Conservation (phyloP, 1,140 invertebrate species). For the Parapsyche elsis region DNA sequence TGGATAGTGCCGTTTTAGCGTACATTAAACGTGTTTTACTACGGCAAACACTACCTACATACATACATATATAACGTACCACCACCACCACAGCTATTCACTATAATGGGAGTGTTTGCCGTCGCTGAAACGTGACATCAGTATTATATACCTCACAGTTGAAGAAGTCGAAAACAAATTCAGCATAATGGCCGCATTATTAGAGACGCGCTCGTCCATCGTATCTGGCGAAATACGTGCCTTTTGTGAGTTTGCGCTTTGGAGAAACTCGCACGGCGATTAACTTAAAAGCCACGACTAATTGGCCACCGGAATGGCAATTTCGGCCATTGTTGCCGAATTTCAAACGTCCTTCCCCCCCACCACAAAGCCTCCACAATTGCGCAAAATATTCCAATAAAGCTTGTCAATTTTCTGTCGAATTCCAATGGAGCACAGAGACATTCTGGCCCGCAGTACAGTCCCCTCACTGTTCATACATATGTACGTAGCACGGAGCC, state of each 20-base stretch:
- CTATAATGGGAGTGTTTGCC: too few relatives aligned
- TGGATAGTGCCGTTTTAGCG: too few relatives aligned
- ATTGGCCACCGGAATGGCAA: not conserved
- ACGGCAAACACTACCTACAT: too few relatives aligned
- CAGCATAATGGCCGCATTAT: not conserved
- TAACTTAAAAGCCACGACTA: not conserved
- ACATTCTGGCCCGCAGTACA: constrained; percentile 33
- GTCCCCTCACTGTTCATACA: too few relatives aligned
- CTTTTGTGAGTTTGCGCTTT: not conserved
- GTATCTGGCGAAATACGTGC: too few relatives aligned
- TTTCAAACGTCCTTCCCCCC: too few relatives aligned
- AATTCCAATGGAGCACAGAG: constrained; percentile 48
- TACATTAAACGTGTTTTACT: too few relatives aligned
- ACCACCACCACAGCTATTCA: too few relatives aligned
- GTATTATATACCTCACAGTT: not conserved
- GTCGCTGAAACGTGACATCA: not conserved
- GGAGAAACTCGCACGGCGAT: not conserved
- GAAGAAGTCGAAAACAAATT: not conserved
- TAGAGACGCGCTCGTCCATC: too few relatives aligned
- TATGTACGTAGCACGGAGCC: constrained; percentile 4
- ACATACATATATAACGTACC: too few relatives aligned
- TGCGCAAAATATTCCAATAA: constrained; percentile 42
- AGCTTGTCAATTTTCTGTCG: constrained; percentile 51
- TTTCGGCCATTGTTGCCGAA: too few relatives aligned
- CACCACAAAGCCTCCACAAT: too few relatives aligned